Base-by-base conservation (phyloP, 2,797 vertebrate genomes). In the Parauchenoglanis ngamensis region DNA sequence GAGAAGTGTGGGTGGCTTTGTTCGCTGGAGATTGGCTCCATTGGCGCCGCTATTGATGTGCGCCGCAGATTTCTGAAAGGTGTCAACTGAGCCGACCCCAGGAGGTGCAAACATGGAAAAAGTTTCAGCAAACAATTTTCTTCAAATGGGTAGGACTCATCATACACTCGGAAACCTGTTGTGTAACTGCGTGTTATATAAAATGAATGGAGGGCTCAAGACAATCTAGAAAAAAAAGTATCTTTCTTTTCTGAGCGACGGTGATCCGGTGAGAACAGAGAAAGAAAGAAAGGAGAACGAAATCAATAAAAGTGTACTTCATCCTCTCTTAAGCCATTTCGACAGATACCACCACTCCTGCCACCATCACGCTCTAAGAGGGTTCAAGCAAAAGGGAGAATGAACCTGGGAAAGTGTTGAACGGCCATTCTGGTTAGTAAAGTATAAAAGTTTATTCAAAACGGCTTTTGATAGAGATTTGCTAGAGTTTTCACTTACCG, bases 291-390 rank as follows among this genome's bases (percentile, higher is more conserved):
- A 40, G 56, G 46, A 15, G 46, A 73, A 65, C 35, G 54, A 65
- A 93, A 95, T 95, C 94, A 91, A 94, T 94, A 90, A 52, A 52
- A 87, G 90, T 92, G 88, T 91, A 92, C 93, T 91, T 90, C 89
- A 92, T 89, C 25, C 76, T 95, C 91, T 87, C 88, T 87, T 86
- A 81, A 89, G 89, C 78, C 17, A 84, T 89, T 87, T 85, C 63
- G 65, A 23, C 82, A 83, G 72, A 86, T 65, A 89, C 82, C 59
- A 35, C 57, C 57, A 25, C 56, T 86, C 44, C n/a, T 59, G 70
- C 81, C 77, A 65, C 86, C 72, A 85, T 46, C 5, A 28, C 2
- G 4, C 35, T n/a, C 6, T 12, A 46, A 63, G 2, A n/a, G 0
- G 40, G n/a, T 46, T 8, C 40, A 17, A 63, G 40, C 57, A 19